Base-by-base conservation (phyloP, 2,113 vertebrate genomes). In the Lagopus muta region DNA sequence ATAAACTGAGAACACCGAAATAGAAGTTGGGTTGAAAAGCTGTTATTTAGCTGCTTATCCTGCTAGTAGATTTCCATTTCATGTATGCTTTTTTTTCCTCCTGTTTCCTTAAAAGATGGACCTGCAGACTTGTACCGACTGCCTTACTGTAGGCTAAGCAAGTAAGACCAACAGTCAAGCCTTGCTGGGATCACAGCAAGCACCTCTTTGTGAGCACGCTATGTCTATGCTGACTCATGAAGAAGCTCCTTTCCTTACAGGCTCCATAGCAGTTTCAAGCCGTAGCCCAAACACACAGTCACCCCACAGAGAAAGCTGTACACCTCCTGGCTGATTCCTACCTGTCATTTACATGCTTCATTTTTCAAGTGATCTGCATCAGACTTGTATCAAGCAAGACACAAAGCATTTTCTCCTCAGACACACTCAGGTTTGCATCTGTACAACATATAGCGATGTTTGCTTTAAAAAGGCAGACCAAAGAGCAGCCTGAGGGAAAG, bases 141-240 rank as follows among this genome's bases (percentile, higher is more conserved):
- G 61, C 15, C 1, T 1, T 54, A 27, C 30, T 54, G 36, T 21
- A 69, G 45, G 55, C 14, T 2, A 60, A 38, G 48, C 32, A 47
- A 25, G 6, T 3, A 7, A 42, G 69, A 84, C n/a, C 48, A 25
- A 25, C 52, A 47, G 40, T 11, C 5, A 64, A 74, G 52, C 10
- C 38, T 85, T 2, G 0, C 57, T 76, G 76, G 12, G 21, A 80
- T 19, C 32, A 36, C 11, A 40, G 55, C 0, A 0, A 54, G 19
- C 15, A 15, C 34, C 42, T n/a, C 42, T 89, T 58, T 66, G 36
- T 34, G n/a, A 66, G 24, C 1, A 2, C 2, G 2, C 47, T n/a
- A 11, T 40, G 20, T 61, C 70, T 36, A 28, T 84, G 52, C 47
- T 72, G 65, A 40, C 47, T 84, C 38, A 42, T 22, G 25, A 25